These are phyloP conservation scores for Serrognathus titanus DNA, from an alignment of 2,888 invertebrate genomes.

Conservation along the genomic window DNA sequence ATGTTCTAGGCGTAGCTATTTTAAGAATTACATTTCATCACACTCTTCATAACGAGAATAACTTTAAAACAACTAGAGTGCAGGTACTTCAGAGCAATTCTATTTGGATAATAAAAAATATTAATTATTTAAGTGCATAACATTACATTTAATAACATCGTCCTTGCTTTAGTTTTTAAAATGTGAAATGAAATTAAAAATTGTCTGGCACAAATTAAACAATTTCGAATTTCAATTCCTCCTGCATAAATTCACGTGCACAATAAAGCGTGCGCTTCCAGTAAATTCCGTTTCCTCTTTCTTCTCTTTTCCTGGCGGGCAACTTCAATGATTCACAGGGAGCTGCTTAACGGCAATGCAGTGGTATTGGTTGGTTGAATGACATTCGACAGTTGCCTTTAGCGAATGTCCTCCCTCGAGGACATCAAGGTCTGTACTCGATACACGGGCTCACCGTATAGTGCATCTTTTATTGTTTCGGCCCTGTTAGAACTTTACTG, in stretches of 20 bases:
- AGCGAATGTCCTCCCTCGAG: constrained; percentile 1
- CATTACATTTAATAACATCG: no score
- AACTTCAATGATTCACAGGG: background rate
- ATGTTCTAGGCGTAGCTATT: no score
- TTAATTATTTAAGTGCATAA: no score
- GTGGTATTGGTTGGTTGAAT: background rate
- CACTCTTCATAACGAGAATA: no score
- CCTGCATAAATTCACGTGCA: background rate
- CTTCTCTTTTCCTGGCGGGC: background rate
- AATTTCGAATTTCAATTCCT: background rate
- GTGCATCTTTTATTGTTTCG: constrained; percentile 1
- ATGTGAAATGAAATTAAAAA: no score
- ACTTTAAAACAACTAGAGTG: no score
- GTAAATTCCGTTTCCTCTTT: background rate
- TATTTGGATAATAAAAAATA: no score
- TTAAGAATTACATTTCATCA: no score
- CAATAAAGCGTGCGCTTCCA: background rate
- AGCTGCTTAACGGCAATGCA: constrained; percentile 1
- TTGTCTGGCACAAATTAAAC: no score
- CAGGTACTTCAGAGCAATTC: no score
- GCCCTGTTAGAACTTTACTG: background rate
- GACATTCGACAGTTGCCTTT: constrained; percentile 2
- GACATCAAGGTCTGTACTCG: background rate
- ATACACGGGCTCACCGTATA: background rate
- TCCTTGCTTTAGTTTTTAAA: no score